phyloP scores from a whole-genome alignment of 2,113 vertebrate species.

The Myocastor coypus region DNA sequence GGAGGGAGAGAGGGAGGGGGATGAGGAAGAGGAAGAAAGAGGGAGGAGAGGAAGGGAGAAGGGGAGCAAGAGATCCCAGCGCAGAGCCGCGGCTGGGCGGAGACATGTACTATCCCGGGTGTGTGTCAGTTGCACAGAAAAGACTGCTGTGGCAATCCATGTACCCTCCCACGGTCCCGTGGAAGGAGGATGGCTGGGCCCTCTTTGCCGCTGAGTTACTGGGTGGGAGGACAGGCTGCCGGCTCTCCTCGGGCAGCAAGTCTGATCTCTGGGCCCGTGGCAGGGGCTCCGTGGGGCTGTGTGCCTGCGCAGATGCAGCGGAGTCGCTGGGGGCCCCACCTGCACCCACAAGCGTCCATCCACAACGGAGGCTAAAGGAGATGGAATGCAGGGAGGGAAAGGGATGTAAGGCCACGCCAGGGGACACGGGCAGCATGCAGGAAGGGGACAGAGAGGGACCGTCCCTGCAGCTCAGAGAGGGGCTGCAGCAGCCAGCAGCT shows the following conservation, averaged over 20 bases:
- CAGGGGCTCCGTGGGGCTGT: not conserved
- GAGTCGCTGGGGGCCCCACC: not conserved
- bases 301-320: not conserved
- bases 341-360: not conserved
- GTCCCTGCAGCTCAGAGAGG: not conserved
- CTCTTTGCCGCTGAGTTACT: not conserved
- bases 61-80: not conserved
- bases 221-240: not conserved
- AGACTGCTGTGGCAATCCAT: rapidly evolving
- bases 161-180: rapidly evolving
- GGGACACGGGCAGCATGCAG: not conserved
- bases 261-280: not conserved
- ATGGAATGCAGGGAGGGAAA: not conserved
- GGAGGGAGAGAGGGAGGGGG: too few relatives aligned
- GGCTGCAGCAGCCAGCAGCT: rapidly evolving
- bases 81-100: rapidly evolving
- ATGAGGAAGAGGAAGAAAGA: too few relatives aligned
- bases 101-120: rapidly evolving
- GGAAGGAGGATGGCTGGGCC: not conserved
- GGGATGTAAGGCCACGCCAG: not conserved
- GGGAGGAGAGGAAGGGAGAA: too few relatives aligned
- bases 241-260: not conserved
- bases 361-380: not conserved
- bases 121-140: rapidly evolving
- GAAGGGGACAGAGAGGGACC: too few relatives aligned